phyloP scores from a whole-genome alignment of 2,888 invertebrate species.

The Lottia scabra region DNA sequence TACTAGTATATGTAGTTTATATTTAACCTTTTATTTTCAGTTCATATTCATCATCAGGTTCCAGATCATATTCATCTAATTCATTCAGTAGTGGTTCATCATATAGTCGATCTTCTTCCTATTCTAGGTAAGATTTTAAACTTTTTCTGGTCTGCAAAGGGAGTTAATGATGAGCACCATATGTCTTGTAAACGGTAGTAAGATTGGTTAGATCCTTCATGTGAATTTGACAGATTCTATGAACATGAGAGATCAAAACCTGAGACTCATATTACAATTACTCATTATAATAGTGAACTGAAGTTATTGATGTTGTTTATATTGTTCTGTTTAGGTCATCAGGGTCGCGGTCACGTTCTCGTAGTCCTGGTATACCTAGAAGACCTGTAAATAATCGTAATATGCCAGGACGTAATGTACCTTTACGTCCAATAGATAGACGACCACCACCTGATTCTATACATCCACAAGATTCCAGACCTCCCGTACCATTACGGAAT shows the following conservation, averaged over 20 bases:
- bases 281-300: no score
- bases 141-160: not conserved
- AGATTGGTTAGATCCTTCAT: no score
- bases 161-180: no score
- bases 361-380: not conserved
- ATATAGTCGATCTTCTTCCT: slow-evolving; percentile 60
- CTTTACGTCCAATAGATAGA: not conserved
- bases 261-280: no score
- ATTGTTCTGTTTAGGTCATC: slow-evolving; percentile 2
- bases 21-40: slow-evolving; percentile 38
- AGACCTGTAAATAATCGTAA: not conserved
- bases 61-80: slow-evolving; percentile 57
- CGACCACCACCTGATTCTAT: not conserved
- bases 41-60: slow-evolving; percentile 59
- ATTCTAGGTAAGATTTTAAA: slow-evolving; percentile 53
- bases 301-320: no score
- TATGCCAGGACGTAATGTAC: not conserved
- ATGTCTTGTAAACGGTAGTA: no score
- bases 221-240: no score
- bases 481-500: not conserved
- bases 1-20: not conserved
- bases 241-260: no score
- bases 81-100: slow-evolving; percentile 62
- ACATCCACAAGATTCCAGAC: slow-evolving; percentile 1
- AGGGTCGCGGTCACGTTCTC: not conserved